phyloP scores from a whole-genome alignment of 2,797 vertebrate genomes.

The Coluber constrictor region DNA sequence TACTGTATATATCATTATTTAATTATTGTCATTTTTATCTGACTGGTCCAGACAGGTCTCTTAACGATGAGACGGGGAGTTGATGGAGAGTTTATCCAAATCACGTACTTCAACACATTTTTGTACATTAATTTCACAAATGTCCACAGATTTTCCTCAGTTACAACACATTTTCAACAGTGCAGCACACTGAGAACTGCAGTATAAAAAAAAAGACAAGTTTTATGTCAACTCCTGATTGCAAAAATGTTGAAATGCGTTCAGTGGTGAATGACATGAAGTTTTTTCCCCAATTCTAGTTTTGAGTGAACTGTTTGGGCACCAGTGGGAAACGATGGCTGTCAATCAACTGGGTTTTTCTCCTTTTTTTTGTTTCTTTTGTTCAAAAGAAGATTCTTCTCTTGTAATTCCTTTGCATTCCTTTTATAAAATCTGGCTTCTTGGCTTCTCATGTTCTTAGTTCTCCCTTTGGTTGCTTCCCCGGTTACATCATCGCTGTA shows the following conservation, averaged over 20 bases:
- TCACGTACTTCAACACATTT: too few relatives aligned
- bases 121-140: neutral
- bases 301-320: neutral
- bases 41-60: neutral
- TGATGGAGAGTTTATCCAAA: neutral
- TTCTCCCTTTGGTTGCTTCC: constrained; percentile 46
- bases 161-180: neutral
- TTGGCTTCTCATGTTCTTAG: constrained; percentile 10
- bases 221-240: neutral
- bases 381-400: constrained; percentile 4
- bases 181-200: neutral
- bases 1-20: too few relatives aligned
- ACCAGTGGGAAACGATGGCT: neutral
- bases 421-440: constrained; percentile 33
- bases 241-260: neutral
- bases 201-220: neutral
- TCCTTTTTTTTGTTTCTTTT: neutral
- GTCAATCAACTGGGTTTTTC: neutral
- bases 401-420: constrained; percentile 41
- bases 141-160: neutral
- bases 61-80: too few relatives aligned
- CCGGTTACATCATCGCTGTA: constrained; percentile 28
- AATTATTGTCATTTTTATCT: neutral
- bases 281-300: neutral
- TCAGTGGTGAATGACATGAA: neutral